These are phyloP conservation scores for Eremobia ochroleuca DNA, from an alignment of 2,888 invertebrate genomes.

Conservation along the genomic window DNA sequence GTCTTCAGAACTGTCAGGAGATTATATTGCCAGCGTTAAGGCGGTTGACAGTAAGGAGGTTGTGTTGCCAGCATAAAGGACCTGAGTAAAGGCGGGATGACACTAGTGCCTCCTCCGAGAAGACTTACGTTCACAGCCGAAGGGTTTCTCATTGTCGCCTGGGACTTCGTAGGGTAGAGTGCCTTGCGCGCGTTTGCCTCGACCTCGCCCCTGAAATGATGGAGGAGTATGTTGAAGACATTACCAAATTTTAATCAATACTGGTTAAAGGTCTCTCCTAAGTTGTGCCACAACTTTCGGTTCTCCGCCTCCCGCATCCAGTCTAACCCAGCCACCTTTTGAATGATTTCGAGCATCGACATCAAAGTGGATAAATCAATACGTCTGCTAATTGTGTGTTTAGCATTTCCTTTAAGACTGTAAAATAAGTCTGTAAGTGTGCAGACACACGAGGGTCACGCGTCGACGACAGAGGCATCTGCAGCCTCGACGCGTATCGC, in stretches of 20 bases:
- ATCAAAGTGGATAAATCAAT: too few relatives aligned
- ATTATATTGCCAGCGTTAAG: conserved; percentile 42
- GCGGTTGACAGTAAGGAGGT: conserved; percentile 67
- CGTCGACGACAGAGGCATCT: too few relatives aligned
- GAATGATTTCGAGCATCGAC: background rate
- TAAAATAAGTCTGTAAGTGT: background rate
- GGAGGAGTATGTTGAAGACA: background rate
- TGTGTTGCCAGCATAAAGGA: conserved; percentile 58
- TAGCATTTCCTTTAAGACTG: background rate
- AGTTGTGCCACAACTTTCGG: background rate
- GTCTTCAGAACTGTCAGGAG: conserved; percentile 44
- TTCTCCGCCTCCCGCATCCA: background rate
- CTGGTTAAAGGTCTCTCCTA: background rate
- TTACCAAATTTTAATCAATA: background rate
- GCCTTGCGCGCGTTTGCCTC: conserved; percentile 87
- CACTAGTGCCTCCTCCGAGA: conserved; percentile 84
- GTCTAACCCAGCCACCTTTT: background rate
- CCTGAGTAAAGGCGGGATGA: conserved; percentile 71
- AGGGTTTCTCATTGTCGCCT: conserved; percentile 96
- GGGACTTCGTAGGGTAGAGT: conserved; percentile 92
- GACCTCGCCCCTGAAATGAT: conserved; percentile 86
- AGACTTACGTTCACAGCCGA: conserved; percentile 97
- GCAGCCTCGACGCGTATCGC: too few relatives aligned
- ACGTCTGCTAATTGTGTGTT: background rate
- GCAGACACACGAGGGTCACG: background rate